Evolutionary conservation across 2,888 invertebrate species (phyloP), one percentile per base, ranked within the genome.

Genomic region (Dexiosoma caninum): DNA sequence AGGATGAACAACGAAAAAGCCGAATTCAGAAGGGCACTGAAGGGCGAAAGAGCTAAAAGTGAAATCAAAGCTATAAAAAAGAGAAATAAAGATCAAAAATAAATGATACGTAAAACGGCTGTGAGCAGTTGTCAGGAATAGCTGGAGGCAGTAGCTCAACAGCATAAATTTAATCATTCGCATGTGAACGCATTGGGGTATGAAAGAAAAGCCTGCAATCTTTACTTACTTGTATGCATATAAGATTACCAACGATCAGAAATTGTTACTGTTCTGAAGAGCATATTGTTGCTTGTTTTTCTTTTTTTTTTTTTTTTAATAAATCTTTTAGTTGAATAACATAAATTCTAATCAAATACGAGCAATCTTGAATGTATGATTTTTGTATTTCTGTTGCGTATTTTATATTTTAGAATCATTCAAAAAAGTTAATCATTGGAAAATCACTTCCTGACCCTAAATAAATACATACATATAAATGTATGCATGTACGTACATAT

Each of bases 381-480:
- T 49, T 32, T 42, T 59, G 35, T 12, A 51, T 70, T 16, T 37
- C 27, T 59, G 37, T 55, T 32, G 0, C 21, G 19, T 55, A 35
- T 19, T 35, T 40, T 35, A 37, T 8, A 40, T 44, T 60, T 46
- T 30, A 6, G 32, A 70, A 60, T 81, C 83, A 85, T 88, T 87
- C 83, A 87, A 78, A 82, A 83, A 85, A 88, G 86, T 86, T 87
- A 88, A 87, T 88, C 88, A 88, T 87, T 86, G 87, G 88, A 88
- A 88, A 88, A 88, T 88, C 86, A 83, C 87, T 86, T 87, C 87
- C 87, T 88, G 86, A 30, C 57, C 78, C 71, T 76, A 30, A 67
- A 67, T 32, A 44, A 70, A 75, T 66, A 55, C 16, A 27, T 27
- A 27, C n/a, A n/a, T n/a, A n/a, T n/a, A n/a, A n/a, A n/a, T n/a